These are phyloP conservation scores for Cladorhizidae sp. DNA, from an alignment of 37 sponge, comb jelly and placozoan genomes.

Conservation along the genomic window DNA sequence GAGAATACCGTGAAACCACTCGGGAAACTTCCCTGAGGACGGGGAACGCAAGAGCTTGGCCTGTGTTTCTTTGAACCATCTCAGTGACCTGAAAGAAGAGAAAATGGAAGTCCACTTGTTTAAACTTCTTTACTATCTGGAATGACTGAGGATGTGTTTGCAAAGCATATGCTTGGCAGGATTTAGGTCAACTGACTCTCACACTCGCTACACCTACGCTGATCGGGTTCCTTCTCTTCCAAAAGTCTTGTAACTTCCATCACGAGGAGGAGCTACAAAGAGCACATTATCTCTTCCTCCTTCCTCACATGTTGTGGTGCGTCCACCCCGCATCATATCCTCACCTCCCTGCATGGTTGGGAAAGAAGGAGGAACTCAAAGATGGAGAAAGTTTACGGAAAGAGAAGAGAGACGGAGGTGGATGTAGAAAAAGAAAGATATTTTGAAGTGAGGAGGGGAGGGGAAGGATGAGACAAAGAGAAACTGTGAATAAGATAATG, in stretches of 20 bases:
- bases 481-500: background rate
- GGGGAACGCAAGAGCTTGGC: background rate
- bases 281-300: constrained; percentile 32
- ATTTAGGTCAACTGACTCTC: no score
- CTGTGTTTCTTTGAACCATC: constrained; percentile 88
- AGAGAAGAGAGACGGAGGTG: no score
- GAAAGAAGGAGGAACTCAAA: no score
- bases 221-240: constrained; percentile 75
- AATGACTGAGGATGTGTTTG: no score
- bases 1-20: constrained; percentile 89
- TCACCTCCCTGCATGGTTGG: constrained; percentile 1
- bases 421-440: no score
- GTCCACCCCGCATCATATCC: no score
- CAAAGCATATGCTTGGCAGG: no score
- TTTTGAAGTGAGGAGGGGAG: no score
- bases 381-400: no score
- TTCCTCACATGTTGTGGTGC: constrained; percentile 8
- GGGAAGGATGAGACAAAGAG: no score
- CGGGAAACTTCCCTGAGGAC: constrained; percentile 16
- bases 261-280: constrained; percentile 31
- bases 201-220: constrained; percentile 40
- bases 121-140: background rate
- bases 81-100: constrained; percentile 44
- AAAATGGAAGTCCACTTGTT: background rate
- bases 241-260: constrained; percentile 56